These are phyloP conservation scores for Avahi laniger DNA, from an alignment of 2,797 vertebrate species.

Conservation along the genomic window DNA sequence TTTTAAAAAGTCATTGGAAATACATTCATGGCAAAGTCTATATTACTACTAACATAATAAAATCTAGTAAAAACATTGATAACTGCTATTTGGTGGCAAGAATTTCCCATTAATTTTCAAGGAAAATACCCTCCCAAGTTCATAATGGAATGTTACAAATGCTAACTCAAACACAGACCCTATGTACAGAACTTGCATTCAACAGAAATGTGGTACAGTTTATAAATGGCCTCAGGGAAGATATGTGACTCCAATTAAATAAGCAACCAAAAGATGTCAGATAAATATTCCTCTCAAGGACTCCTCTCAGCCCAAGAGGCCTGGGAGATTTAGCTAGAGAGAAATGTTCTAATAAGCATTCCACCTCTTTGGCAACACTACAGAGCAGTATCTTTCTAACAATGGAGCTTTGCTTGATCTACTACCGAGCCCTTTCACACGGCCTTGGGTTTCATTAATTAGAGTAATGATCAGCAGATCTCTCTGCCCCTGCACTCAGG, in stretches of 20 bases:
- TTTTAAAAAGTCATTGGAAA: neutral
- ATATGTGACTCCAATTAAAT: conserved; percentile 65
- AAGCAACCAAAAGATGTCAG: conserved; percentile 55
- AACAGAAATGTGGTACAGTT: neutral
- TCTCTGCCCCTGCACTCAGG: neutral
- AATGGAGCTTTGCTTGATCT: neutral
- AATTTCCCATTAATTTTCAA: neutral
- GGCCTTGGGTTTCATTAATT: neutral
- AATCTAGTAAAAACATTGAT: neutral
- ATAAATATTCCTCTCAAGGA: conserved; percentile 72
- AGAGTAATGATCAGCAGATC: neutral
- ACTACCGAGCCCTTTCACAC: neutral
- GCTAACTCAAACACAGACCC: neutral
- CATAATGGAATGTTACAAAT: neutral
- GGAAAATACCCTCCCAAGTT: neutral
- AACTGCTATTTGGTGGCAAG: neutral
- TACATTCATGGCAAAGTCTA: neutral
- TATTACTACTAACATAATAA: neutral
- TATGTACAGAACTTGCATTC: neutral
- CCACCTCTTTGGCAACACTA: neutral
- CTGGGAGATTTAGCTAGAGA: conserved; percentile 18
- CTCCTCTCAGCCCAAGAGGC: conserved; percentile 23
- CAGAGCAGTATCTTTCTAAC: neutral
- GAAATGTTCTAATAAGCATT: conserved; percentile 45
- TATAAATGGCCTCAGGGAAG: conserved; percentile 39